Conservation (phyloP, 2,113 vertebrate genomes). For the Lutjanus erythropterus region DNA sequence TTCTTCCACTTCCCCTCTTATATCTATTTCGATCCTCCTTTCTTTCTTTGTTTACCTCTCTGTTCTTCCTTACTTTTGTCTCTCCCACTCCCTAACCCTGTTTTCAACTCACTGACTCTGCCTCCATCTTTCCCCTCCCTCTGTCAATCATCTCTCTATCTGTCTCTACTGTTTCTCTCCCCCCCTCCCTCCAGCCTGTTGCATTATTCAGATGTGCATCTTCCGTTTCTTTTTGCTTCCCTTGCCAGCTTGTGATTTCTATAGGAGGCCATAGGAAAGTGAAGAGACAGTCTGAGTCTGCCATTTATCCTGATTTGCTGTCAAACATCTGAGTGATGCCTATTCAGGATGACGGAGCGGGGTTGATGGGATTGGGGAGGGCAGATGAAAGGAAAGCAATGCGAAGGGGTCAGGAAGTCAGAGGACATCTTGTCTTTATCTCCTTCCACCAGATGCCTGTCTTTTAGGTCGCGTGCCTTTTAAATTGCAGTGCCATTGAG, state of each 20-base stretch:
- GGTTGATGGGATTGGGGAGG: constrained; percentile 43
- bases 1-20: constrained; percentile 34
- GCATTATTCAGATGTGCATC: constrained; percentile 73
- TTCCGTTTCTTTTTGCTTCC: constrained; percentile 29
- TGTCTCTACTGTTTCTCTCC: constrained; percentile 27
- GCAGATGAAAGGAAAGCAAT: constrained; percentile 49
- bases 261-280: constrained; percentile 44
- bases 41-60: constrained; percentile 9
- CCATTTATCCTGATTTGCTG: constrained; percentile 71
- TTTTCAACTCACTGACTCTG: constrained; percentile 34
- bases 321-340: constrained; percentile 69
- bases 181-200: constrained; percentile 53
- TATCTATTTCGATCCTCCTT: constrained; percentile 41
- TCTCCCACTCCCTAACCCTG: constrained; percentile 21
- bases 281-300: constrained; percentile 38
- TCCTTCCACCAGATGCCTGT: constrained; percentile 37
- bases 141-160: constrained; percentile 62
- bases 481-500: constrained; percentile 6
- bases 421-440: constrained; percentile 66
- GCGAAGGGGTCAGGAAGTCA: constrained; percentile 59
- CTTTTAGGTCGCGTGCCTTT: constrained; percentile 41
- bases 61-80: neutral
- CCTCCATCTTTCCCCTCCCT: constrained; percentile 31
- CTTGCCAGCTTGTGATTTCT: constrained; percentile 43
- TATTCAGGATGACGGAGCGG: constrained; percentile 63